Evolutionary conservation across 2,113 vertebrate genomes (phyloP), one percentile per base, ranked within the genome.

Genomic region (Cromileptes altivelis): DNA sequence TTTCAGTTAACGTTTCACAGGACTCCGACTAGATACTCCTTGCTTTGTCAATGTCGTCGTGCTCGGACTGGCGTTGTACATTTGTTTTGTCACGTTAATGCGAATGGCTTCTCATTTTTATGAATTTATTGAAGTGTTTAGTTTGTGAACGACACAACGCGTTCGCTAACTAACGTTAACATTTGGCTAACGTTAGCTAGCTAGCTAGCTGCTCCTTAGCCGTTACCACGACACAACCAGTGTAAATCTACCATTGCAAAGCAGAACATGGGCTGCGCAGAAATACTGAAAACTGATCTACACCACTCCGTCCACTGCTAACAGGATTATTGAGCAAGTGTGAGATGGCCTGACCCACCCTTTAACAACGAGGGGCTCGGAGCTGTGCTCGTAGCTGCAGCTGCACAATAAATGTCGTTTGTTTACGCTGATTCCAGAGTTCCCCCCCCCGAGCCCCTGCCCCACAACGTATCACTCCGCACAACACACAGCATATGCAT

Each of bases 401-500:
- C 84, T 90, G 84, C 47, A 91, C 88, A 88, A 88, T 92, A 84
- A 92, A 75, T 94, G 89, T 63, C 87, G 89, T 93, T 94, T 94
- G 92, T 94, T 93, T 94, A 92, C 85, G 91, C 90, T 86, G 86
- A 83, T 85, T 85, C 82, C 78, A 82, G 52, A 85, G 47, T 90
- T 89, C 77, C 58, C 75, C 77, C 58, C 75, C 75, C 60, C 55
- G 6, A 89, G 75, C 78, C 77, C 33, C 33, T 75, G 68, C 68
- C 81, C 58, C 55, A 79, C 78, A n/a, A 33, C 57, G 84, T 94
- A 94, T 94, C 89, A 89, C 85, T 95, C 94, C 94, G 94, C 94
- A 75, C 76, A 8, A 58, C 40, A 76, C 60, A 40, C 30, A 58
- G 33, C 49, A 64, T 65, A 60, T 27, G 37, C 25, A 70, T 21